Percentiles rank a stretch among this genome's conserved stretches.
These are phyloP conservation scores for Drosophila sulfurigaster DNA, from an alignment of 1,140 invertebrate genomes.

Conservation along the genomic window DNA sequence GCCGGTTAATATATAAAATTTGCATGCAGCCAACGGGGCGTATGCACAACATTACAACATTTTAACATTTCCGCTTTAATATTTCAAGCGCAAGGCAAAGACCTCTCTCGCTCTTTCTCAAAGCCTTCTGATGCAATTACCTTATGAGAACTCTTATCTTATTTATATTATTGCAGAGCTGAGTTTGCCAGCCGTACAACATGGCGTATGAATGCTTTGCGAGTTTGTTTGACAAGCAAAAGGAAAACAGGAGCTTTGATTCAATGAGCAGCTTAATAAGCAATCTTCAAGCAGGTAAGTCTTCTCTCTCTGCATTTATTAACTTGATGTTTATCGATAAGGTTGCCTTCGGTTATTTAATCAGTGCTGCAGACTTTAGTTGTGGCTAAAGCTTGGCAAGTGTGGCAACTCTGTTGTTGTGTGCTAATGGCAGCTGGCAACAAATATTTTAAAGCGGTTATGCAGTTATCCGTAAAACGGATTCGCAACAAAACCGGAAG, in stretches of 20 bases:
- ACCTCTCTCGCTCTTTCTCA: not conserved
- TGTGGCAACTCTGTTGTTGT: conserved; percentile 17
- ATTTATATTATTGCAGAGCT: conserved; percentile 8
- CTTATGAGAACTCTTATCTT: conserved; percentile 4
- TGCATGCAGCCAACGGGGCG: conserved; percentile 68
- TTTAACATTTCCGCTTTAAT: conserved; percentile 74
- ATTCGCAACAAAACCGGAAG: conserved; percentile 75
- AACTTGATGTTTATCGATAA: not conserved
- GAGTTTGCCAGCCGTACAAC: not conserved
- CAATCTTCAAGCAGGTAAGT: not conserved
- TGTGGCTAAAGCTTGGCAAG: too few species aligned
- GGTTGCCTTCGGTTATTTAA: conserved; percentile 6
- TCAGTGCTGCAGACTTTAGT: conserved; percentile 5
- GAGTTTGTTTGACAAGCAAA: not conserved
- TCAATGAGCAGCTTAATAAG: too few species aligned
- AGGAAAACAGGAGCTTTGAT: too few species aligned
- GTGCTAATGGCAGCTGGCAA: conserved; percentile 12
- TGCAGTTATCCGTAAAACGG: conserved; percentile 65
- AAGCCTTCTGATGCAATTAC: conserved; percentile 7
- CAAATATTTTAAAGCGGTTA: conserved; percentile 62
- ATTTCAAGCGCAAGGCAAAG: conserved; percentile 46
- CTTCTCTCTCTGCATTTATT: too few species aligned
- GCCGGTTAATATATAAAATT: conserved; percentile 72
- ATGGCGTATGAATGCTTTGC: not conserved
- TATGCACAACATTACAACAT: conserved; percentile 64